phyloP scores from a whole-genome alignment of 2,797 vertebrate genomes.

The Phrynocephalus guinanensis region DNA sequence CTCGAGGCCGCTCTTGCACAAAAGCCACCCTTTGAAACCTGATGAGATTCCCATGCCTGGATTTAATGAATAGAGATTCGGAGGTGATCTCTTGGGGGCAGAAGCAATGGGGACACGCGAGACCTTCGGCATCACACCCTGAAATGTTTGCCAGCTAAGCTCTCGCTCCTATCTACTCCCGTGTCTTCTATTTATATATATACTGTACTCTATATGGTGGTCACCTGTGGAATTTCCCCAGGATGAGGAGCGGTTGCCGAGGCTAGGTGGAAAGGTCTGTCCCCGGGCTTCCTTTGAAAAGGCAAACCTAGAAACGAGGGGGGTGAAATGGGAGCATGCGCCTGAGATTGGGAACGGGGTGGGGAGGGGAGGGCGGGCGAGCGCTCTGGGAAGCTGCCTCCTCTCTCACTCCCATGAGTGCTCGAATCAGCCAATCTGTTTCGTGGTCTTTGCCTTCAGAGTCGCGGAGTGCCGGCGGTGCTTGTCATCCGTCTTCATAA shows the following conservation, averaged over 20 bases:
- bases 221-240: not conserved
- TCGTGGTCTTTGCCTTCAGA: conserved; percentile 10
- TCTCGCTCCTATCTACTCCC: not conserved
- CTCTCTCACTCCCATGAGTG: not conserved
- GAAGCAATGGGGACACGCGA: not conserved
- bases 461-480: not conserved
- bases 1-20: not conserved
- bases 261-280: not conserved
- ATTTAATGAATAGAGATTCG: conserved; percentile 16
- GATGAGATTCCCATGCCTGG: conserved; percentile 16
- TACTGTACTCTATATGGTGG: not conserved
- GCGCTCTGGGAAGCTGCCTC: not conserved
- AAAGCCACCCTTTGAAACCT: conserved; percentile 15
- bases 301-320: not conserved
- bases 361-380: no score
- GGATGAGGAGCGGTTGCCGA: not conserved
- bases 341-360: not conserved
- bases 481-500: not conserved
- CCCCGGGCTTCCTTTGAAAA: not conserved
- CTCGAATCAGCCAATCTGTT: not conserved
- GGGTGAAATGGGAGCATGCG: not conserved
- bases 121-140: not conserved
- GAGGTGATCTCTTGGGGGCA: not conserved
- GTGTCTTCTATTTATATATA: not conserved
- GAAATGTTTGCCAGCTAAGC: not conserved